phyloP scores from a whole-genome alignment of 2,888 invertebrate species.

The Synergus laeviventris region DNA sequence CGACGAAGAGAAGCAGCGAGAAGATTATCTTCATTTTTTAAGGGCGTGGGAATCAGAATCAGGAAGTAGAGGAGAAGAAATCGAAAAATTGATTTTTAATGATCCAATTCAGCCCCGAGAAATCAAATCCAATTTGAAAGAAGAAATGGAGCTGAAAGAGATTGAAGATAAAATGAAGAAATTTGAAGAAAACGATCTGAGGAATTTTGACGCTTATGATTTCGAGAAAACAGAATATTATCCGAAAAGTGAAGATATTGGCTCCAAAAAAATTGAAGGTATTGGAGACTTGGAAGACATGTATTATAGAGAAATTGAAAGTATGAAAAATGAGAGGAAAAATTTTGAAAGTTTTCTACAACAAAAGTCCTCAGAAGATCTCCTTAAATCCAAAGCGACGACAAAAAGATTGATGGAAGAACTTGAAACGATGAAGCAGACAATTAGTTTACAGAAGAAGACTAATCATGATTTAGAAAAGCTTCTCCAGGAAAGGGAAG shows the following conservation, averaged over 20 bases:
- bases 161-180: not conserved
- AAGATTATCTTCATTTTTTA: slow-evolving; percentile 23
- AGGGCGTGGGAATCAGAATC: slow-evolving; percentile 14
- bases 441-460: not conserved
- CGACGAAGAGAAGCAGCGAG: slow-evolving; percentile 21
- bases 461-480: slow-evolving; percentile 4
- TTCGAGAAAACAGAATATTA: slow-evolving; percentile 2
- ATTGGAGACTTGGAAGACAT: not conserved
- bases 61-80: slow-evolving; percentile 4
- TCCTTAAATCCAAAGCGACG: not conserved
- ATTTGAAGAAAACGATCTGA: slow-evolving; percentile 7
- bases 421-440: slow-evolving; percentile 21
- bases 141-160: not conserved
- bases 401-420: slow-evolving; percentile 9
- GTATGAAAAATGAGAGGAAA: not conserved
- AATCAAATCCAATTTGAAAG: not conserved
- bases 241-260: not conserved
- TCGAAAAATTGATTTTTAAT: slow-evolving; percentile 7
- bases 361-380: not conserved
- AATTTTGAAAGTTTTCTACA: not conserved
- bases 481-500: not conserved
- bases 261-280: not conserved
- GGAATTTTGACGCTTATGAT: slow-evolving; percentile 17
- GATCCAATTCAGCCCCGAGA: not conserved
- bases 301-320: too few relatives aligned